Conservation (phyloP, 2,888 invertebrate species). For the Synanthedon formicaeformis region DNA sequence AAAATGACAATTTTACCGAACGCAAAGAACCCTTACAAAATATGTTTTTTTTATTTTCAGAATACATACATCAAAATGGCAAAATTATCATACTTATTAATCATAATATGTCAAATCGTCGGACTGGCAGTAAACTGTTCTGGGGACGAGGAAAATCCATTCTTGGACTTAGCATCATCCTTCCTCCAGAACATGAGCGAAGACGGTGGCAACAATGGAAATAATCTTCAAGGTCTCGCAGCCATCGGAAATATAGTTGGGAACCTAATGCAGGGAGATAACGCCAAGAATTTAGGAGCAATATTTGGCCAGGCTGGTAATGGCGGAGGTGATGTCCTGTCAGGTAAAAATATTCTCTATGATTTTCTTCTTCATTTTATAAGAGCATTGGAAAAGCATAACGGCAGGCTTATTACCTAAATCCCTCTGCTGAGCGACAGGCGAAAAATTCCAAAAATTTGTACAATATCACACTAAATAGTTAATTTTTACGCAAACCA, state of each 20-base stretch:
- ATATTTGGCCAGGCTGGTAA: constrained; percentile 38
- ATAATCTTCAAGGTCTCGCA: constrained; percentile 56
- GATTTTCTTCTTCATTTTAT: neutral
- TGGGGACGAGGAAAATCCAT: constrained; percentile 70
- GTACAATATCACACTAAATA: no score
- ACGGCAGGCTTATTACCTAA: no score
- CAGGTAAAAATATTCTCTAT: constrained; percentile 31
- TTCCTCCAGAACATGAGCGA: constrained; percentile 74
- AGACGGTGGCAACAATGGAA: constrained; percentile 33
- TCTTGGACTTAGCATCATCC: constrained; percentile 77
- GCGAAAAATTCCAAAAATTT: no score
- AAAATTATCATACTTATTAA: constrained; percentile 19
- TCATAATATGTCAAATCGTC: constrained; percentile 28
- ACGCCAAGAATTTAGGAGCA: constrained; percentile 67
- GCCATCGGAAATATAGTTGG: constrained; percentile 76
- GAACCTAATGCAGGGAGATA: constrained; percentile 76
- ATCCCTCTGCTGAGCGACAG: no score
- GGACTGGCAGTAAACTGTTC: constrained; percentile 29
- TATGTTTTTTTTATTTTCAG: constrained; percentile 10
- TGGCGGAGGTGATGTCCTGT: constrained; percentile 54
- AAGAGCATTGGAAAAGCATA: neutral
- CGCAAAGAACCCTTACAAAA: neutral
- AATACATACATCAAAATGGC: constrained; percentile 27
- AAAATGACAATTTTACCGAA: neutral
- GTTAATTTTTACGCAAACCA: no score